These are phyloP conservation scores for Ormyrus thymus DNA, from an alignment of 2,888 invertebrate species.

Conservation along the genomic window DNA sequence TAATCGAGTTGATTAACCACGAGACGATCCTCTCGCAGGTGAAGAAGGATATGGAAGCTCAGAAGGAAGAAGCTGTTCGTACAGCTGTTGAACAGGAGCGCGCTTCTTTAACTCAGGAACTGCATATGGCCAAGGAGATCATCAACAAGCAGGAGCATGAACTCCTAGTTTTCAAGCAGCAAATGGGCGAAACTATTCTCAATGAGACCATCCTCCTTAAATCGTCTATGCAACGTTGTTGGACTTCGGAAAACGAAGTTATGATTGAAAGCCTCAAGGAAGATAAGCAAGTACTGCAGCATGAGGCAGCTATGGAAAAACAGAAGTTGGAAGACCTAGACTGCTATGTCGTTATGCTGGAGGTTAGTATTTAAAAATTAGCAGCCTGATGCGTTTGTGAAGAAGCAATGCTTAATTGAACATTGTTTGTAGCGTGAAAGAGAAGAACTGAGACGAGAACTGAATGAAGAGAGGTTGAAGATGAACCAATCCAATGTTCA, in stretches of 20 bases:
- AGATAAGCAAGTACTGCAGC: constrained; percentile 63
- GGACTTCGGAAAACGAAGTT: constrained; percentile 80
- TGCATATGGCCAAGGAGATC: constrained; percentile 73
- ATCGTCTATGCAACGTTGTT: constrained; percentile 81
- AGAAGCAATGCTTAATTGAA: background rate
- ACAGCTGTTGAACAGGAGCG: constrained; percentile 78
- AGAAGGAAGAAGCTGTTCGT: constrained; percentile 77
- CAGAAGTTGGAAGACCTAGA: constrained; percentile 62
- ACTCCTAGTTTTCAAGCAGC: constrained; percentile 62
- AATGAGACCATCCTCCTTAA: constrained; percentile 72
- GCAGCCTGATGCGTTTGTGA: background rate
- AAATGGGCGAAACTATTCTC: constrained; percentile 78
- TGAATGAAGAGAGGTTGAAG: constrained; percentile 63
- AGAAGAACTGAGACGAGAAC: constrained; percentile 62
- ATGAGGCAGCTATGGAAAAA: constrained; percentile 59
- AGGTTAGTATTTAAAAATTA: too few species aligned
- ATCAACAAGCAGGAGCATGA: constrained; percentile 76
- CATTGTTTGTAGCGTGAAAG: constrained; percentile 53
- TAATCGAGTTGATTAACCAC: constrained; percentile 80
- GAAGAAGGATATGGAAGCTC: constrained; percentile 81
- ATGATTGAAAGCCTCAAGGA: constrained; percentile 71
- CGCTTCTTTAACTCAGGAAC: constrained; percentile 74
- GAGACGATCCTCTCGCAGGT: constrained; percentile 82
- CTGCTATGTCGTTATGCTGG: background rate
- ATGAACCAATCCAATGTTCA: constrained; percentile 63